A percentile compares a stretch with the other conserved stretches of the same genome.
phyloP scores from a whole-genome alignment of 2,797 vertebrate species.

The Sebastes vulpes region DNA sequence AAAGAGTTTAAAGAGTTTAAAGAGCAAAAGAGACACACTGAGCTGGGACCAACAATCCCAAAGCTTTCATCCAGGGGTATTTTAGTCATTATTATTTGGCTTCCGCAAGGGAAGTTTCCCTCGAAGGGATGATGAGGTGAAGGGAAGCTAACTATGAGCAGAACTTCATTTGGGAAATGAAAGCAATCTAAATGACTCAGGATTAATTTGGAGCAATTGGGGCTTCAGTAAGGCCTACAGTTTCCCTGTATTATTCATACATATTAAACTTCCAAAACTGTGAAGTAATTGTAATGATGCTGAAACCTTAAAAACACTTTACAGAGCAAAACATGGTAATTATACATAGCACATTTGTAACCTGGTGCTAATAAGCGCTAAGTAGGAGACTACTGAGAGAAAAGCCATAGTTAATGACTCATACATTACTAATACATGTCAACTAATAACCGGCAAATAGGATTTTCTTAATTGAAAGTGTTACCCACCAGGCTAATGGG shows the following conservation, averaged over 20 bases:
- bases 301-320: not conserved
- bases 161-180: not conserved
- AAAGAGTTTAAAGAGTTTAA: too few species aligned
- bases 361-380: slow-evolving; percentile 6
- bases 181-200: not conserved
- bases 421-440: slow-evolving; percentile 22
- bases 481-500: not conserved
- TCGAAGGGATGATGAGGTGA: not conserved
- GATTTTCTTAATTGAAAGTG: slow-evolving; percentile 49
- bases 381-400: not conserved
- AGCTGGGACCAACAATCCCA: too few species aligned
- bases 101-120: not conserved
- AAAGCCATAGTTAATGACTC: slow-evolving; percentile 30
- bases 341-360: not conserved
- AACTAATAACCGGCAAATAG: slow-evolving; percentile 39
- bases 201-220: not conserved
- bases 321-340: slow-evolving; percentile 2
- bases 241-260: slow-evolving; percentile 4
- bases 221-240: not conserved
- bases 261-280: not conserved
- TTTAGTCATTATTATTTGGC: not conserved
- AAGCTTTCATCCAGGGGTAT: too few species aligned
- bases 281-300: not conserved
- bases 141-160: not conserved
- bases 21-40: too few species aligned